A percentile compares a stretch with the other conserved stretches of the same genome.
Conservation (phyloP, 1,140 invertebrate genomes). For the Anoplolepis gracilipes region DNA sequence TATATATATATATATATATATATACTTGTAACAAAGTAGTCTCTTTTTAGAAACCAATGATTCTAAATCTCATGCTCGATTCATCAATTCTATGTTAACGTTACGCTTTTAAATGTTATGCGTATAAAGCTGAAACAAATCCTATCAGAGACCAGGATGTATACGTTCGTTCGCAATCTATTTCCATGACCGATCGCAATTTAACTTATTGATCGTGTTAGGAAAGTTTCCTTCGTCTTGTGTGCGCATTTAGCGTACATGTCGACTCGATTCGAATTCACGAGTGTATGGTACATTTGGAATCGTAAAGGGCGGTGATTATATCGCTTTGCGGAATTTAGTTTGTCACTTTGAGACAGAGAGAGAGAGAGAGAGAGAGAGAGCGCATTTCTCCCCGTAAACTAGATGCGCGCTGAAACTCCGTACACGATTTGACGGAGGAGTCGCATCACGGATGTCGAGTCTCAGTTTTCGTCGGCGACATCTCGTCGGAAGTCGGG, state of each 20-base stretch:
- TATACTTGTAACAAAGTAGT: not conserved
- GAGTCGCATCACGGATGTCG: not conserved
- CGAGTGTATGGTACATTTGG: not conserved
- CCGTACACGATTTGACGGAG: not conserved
- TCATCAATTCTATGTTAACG: not conserved
- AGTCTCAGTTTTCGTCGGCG: not conserved
- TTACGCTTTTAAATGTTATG: not conserved
- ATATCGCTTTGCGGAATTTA: constrained; percentile 27
- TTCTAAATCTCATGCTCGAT: not conserved
- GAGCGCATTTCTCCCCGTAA: not conserved
- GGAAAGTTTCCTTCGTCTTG: constrained; percentile 30
- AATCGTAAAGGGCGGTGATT: constrained; percentile 30
- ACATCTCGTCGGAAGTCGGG: not conserved
- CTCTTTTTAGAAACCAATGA: not conserved
- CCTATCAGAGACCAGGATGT: not conserved
- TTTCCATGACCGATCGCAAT: constrained; percentile 46
- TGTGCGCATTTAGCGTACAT: not conserved
- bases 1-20: not conserved
- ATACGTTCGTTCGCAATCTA: not conserved
- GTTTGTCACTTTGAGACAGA: constrained; percentile 1
- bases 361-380: not conserved
- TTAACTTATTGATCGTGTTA: constrained; percentile 49
- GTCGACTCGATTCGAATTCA: constrained; percentile 14
- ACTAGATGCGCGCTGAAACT: constrained; percentile 14
- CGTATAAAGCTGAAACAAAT: not conserved